Conservation (phyloP, 2,888 invertebrate species). For the Cheilosia urbana region DNA sequence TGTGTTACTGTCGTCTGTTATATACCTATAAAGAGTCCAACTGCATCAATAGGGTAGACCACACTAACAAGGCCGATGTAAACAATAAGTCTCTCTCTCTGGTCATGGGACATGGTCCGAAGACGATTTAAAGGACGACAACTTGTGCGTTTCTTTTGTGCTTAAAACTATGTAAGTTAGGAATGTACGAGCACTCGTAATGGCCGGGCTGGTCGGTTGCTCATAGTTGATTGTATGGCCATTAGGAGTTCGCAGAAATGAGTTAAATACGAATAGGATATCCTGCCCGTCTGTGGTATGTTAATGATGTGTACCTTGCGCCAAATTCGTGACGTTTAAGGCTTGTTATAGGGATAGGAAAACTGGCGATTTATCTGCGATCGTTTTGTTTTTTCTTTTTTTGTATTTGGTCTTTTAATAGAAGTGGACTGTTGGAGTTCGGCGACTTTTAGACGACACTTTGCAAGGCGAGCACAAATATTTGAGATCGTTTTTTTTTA, state of each 20-base stretch:
- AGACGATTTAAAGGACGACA: conserved; percentile 49
- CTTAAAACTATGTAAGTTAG: conserved; percentile 65
- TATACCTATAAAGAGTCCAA: background rate
- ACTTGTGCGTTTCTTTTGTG: conserved; percentile 67
- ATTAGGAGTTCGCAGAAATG: conserved; percentile 74
- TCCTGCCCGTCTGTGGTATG: conserved; percentile 69
- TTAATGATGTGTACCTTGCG: conserved; percentile 73
- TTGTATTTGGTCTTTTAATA: conserved; percentile 19
- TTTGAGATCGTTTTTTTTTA: too few relatives aligned
- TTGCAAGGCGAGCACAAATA: background rate
- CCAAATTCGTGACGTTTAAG: conserved; percentile 70
- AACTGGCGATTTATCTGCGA: conserved; percentile 66
- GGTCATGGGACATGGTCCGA: conserved; percentile 25
- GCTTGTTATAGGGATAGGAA: conserved; percentile 58
- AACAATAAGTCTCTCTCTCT: conserved; percentile 60
- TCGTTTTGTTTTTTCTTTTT: conserved; percentile 14
- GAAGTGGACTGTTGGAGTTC: background rate
- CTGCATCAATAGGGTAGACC: conserved; percentile 37
- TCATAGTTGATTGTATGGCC: conserved; percentile 42
- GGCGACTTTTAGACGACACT: conserved; percentile 39
- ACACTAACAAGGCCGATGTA: conserved; percentile 74
- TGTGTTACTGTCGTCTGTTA: conserved; percentile 21
- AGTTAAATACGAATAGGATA: conserved; percentile 64
- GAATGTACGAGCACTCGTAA: conserved; percentile 47
- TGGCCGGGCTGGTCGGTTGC: background rate